Percentiles rank a stretch among this genome's conserved stretches.
phyloP scores from a whole-genome alignment of 2,888 invertebrate genomes.

The Amaurobius ferox region DNA sequence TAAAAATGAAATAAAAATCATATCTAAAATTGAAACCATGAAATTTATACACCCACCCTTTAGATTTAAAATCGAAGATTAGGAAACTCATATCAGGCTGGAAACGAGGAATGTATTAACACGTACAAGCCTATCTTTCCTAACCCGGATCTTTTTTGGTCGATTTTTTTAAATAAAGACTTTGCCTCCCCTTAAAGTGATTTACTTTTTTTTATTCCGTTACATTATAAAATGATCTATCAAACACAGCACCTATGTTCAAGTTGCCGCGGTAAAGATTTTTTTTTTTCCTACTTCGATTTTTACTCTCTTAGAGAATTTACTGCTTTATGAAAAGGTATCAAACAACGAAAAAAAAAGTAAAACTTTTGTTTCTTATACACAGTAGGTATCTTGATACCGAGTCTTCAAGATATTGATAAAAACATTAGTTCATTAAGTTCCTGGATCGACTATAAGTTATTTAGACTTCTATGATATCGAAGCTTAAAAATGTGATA shows the following conservation, averaged over 20 bases:
- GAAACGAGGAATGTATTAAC: constrained; percentile 68
- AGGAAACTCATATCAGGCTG: constrained; percentile 45
- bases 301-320: not conserved
- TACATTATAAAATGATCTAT: constrained; percentile 66
- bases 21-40: not conserved
- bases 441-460: not conserved
- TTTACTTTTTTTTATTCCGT: constrained; percentile 38
- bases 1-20: too few species aligned
- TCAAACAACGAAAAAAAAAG: not conserved
- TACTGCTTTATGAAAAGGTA: not conserved
- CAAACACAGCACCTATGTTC: constrained; percentile 23
- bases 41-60: constrained; percentile 43
- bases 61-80: constrained; percentile 68
- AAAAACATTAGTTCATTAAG: not conserved
- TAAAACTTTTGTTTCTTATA: not conserved
- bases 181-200: constrained; percentile 49
- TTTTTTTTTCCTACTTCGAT: constrained; percentile 6
- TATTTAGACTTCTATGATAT: not conserved
- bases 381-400: not conserved
- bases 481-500: not conserved
- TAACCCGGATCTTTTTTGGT: not conserved
- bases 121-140: constrained; percentile 57
- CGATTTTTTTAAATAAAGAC: constrained; percentile 52
- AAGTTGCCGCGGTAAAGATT: constrained; percentile 4
- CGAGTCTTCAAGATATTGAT: not conserved